phyloP scores from a whole-genome alignment of 2,888 invertebrate genomes.

The Tortrix viridana region DNA sequence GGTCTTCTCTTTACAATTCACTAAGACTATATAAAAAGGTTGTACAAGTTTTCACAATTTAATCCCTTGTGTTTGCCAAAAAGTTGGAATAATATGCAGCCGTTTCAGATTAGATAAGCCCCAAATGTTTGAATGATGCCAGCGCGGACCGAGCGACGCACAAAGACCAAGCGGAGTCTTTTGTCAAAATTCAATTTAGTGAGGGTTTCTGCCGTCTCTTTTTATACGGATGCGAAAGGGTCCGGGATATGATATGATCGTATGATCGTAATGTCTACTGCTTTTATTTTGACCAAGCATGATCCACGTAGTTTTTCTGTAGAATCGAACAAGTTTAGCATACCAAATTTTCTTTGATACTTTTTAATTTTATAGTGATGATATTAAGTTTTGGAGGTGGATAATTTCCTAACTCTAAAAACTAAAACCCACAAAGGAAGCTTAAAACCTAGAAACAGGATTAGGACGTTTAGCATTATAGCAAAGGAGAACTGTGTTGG shows the following conservation, averaged over 20 bases:
- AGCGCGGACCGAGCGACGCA: neutral
- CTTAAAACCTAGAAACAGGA: too few relatives aligned
- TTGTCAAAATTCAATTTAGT: constrained; percentile 29
- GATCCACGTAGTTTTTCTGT: too few relatives aligned
- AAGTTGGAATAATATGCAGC: neutral
- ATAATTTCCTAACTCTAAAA: too few relatives aligned
- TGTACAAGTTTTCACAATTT: neutral
- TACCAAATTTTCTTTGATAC: too few relatives aligned
- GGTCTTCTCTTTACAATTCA: too few relatives aligned
- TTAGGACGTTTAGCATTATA: too few relatives aligned
- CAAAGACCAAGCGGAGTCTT: constrained; percentile 14
- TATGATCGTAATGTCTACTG: neutral
- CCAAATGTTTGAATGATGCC: neutral
- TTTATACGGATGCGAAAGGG: constrained; percentile 23
- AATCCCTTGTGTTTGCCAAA: neutral
- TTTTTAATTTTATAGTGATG: too few relatives aligned
- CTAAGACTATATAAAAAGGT: too few relatives aligned
- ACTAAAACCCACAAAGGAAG: too few relatives aligned
- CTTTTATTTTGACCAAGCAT: neutral
- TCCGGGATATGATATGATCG: constrained; percentile 2
- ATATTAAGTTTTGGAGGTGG: too few relatives aligned
- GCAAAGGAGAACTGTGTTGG: too few relatives aligned
- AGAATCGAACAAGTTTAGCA: too few relatives aligned
- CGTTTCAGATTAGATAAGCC: neutral
- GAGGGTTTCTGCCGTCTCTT: constrained; percentile 16